Evolutionary conservation across 2,888 invertebrate species (phyloP), one percentile per base, ranked within the genome.

Genomic region (Itoplectis maculator): DNA sequence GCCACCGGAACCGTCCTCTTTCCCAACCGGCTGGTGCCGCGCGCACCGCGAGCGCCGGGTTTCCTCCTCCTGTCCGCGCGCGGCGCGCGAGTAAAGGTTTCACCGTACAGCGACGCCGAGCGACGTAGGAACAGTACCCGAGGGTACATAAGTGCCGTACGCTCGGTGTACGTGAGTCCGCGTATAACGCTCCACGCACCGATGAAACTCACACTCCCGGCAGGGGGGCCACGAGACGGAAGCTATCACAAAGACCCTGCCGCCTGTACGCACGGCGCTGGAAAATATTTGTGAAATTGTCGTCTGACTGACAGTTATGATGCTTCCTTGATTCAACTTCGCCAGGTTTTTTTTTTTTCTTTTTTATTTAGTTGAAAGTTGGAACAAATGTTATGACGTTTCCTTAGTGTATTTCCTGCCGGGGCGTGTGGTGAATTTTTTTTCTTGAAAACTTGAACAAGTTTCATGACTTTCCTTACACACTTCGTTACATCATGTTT

Each of bases 1-100:
- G 87, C 78, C 72, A 81, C 89, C 89, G 89, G 89, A 89, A 89
- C 89, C 85, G 84, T 76, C 75, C 82, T 88, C 88, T 88, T 87
- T 88, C 88, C 84, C 87, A 85, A 87, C 75, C 68, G 49, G 63
- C 45, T 73, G 40, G 42, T n/a, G 68, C 54, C 42, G 73, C 68
- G 37, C 47, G 51, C 56, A 54, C 70, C 42, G 35, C n/a, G n/a
- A n/a, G n/a, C n/a, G n/a, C n/a, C n/a, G n/a, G 59, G 15, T 45
- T 72, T 72, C 72, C 59, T 72, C 47, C 59, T 72, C 59, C 70
- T 15, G 29, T 23, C 70, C n/a, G 6, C 35, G 35, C n/a, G 29
- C 45, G 59, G 56, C n/a, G 6, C 35, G 35, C n/a, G 29, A 59
- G 59, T 29, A 45, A 72, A 49, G 56, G 56, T 82, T 79, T 79